Conservation (phyloP, 2,888 invertebrate species). For the Galeopsomyia nigrocyanea region DNA sequence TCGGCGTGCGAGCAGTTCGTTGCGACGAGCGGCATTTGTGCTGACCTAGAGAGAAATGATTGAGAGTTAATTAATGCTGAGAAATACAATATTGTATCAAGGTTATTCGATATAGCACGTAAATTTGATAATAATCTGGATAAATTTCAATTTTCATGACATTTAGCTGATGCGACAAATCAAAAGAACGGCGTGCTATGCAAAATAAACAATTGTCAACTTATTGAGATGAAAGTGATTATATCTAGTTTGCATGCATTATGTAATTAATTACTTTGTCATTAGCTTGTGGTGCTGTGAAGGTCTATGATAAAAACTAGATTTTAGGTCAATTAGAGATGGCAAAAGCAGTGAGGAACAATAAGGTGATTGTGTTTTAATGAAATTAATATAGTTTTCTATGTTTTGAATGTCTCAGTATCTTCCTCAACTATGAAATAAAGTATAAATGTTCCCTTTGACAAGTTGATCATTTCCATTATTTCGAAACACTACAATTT, state of each 20-base stretch:
- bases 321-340: not conserved
- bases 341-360: not conserved
- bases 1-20: constrained; percentile 63
- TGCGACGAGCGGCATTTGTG: constrained; percentile 62
- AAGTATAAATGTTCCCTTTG: no score
- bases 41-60: not conserved
- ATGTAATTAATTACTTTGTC: constrained; percentile 20
- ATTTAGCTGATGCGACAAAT: not conserved
- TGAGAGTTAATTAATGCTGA: no score
- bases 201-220: not conserved
- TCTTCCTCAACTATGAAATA: no score
- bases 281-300: constrained; percentile 8
- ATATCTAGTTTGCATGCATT: constrained; percentile 1
- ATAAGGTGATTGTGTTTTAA: not conserved
- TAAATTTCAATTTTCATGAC: no score
- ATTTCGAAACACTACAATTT: no score
- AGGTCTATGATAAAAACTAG: not conserved
- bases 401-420: no score
- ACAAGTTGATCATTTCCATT: no score
- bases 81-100: no score
- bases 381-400: not conserved
- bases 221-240: constrained; percentile 1
- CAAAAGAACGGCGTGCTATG: not conserved
- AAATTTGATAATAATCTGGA: not conserved
- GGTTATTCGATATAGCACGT: no score